Conservation (phyloP, 2,113 vertebrate species). For the Potamarius usumacintae region DNA sequence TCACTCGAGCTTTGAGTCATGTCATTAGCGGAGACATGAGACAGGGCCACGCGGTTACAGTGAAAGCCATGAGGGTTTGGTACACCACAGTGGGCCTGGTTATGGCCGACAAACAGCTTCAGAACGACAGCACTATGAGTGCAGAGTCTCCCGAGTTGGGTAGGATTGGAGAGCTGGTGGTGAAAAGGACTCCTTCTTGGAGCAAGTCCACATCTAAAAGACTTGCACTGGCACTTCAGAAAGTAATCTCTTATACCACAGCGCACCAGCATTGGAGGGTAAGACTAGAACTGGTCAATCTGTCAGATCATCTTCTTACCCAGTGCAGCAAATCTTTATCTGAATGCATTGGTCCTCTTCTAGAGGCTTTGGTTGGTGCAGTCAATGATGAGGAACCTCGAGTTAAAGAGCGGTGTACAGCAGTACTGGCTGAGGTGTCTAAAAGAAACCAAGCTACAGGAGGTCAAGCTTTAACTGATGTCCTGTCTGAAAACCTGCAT, state of each 20-base stretch:
- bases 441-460: constrained; percentile 65
- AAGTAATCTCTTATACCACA: constrained; percentile 77
- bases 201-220: constrained; percentile 75
- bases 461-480: constrained; percentile 75
- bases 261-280: constrained; percentile 91
- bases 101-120: constrained; percentile 84
- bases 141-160: constrained; percentile 57
- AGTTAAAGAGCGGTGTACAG: constrained; percentile 73
- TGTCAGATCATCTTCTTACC: constrained; percentile 75
- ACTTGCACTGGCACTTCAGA: constrained; percentile 78
- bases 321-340: constrained; percentile 77
- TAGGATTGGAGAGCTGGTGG: constrained; percentile 74
- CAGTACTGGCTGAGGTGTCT: constrained; percentile 70
- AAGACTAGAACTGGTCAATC: constrained; percentile 78
- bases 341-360: constrained; percentile 73
- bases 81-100: constrained; percentile 73
- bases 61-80: constrained; percentile 81
- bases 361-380: constrained; percentile 85
- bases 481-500: constrained; percentile 89
- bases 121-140: constrained; percentile 49
- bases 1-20: constrained; percentile 75
- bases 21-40: constrained; percentile 84
- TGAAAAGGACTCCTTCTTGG: constrained; percentile 81
- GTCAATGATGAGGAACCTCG: constrained; percentile 80
- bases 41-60: constrained; percentile 80